A percentile compares a stretch with the other conserved stretches of the same genome.
phyloP scores from a whole-genome alignment of 2,888 invertebrate genomes.

The Hyposoter didymator region DNA sequence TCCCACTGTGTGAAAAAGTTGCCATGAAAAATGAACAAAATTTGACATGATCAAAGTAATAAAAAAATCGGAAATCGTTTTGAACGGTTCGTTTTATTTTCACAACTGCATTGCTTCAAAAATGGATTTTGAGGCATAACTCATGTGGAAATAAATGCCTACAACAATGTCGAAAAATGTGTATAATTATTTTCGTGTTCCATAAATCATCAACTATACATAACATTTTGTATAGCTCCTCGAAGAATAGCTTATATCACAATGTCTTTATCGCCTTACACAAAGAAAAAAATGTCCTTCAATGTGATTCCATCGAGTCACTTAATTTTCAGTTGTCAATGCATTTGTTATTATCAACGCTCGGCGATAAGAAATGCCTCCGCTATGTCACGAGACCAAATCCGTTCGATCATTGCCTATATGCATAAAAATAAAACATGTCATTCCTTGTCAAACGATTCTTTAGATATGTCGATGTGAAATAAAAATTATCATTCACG shows the following conservation, averaged over 20 bases:
- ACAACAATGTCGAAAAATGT: not conserved
- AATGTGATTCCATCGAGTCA: conserved; percentile 46
- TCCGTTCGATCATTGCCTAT: not conserved
- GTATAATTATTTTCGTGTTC: not conserved
- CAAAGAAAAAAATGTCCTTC: conserved; percentile 35
- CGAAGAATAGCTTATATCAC: conserved; percentile 8
- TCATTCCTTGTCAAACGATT: not conserved
- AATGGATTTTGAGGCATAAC: not conserved
- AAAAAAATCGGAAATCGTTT: not conserved
- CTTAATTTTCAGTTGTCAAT: conserved; percentile 32
- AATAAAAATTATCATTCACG: not conserved
- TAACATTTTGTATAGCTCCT: conserved; percentile 7
- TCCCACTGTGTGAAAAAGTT: not conserved
- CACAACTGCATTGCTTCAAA: not conserved
- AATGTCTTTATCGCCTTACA: conserved; percentile 34
- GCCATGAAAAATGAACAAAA: not conserved
- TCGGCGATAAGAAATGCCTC: not conserved
- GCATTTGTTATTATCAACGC: conserved; percentile 14
- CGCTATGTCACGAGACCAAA: not conserved
- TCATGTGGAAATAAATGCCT: not conserved
- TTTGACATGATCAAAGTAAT: not conserved
- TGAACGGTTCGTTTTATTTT: not conserved
- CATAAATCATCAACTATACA: not conserved
- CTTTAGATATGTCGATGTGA: not conserved
- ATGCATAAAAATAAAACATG: not conserved